These are phyloP conservation scores for Chrysemys picta DNA, from an alignment of 2,113 vertebrate genomes.

Conservation along the genomic window DNA sequence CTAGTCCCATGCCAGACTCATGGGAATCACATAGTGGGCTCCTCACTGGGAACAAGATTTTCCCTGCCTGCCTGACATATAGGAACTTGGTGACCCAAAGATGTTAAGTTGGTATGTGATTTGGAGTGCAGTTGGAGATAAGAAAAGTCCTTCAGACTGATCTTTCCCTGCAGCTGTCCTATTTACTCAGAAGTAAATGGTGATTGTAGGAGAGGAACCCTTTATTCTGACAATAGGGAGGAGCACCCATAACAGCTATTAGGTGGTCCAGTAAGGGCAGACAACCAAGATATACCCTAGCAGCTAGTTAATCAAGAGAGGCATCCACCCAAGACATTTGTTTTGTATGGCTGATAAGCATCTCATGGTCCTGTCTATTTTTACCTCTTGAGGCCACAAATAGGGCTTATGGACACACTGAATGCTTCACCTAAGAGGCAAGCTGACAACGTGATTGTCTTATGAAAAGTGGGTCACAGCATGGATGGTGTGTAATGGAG, in stretches of 20 bases:
- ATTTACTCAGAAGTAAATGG: background rate
- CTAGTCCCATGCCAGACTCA: background rate
- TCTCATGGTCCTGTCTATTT: background rate
- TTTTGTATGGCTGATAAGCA: background rate
- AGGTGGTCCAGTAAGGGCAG: background rate
- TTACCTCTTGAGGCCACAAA: background rate
- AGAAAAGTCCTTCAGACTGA: background rate
- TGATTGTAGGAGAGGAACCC: background rate
- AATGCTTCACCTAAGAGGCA: background rate
- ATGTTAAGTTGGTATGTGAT: background rate
- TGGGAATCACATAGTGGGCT: background rate
- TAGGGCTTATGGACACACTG: background rate
- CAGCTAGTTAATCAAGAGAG: background rate
- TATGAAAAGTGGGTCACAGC: background rate
- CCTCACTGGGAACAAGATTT: background rate
- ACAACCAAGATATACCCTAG: background rate
- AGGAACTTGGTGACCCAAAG: background rate
- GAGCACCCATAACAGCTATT: background rate
- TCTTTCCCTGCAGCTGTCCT: background rate
- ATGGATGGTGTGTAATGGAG: too few species aligned
- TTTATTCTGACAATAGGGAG: background rate
- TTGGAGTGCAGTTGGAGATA: background rate
- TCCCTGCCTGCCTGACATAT: background rate
- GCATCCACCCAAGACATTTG: background rate
- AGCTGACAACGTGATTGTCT: background rate